Base-by-base conservation (phyloP, 1,140 invertebrate species). In the Lerema accius region DNA sequence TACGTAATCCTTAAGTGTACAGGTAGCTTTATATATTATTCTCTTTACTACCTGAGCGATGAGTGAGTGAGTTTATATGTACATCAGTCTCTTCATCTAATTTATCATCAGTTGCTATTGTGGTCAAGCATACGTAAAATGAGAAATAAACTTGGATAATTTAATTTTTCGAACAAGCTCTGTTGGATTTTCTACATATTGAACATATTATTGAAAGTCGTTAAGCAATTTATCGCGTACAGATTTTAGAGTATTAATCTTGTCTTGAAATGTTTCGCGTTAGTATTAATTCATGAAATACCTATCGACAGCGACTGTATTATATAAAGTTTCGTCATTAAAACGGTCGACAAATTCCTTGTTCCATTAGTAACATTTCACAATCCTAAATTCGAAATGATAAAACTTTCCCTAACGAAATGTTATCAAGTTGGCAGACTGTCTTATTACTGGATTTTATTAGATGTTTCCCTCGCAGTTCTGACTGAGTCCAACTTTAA, bases 361-460 rank as follows among this genome's bases (percentile, higher is more conserved):
- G 9, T 46, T 46, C 43, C 43, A 23, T 46, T 46, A 46, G 14
- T 45, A 1, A 46, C 9, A 46, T 17, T 11, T 26, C 10, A 11
- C 43, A 46, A 5, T 46, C 16, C 43, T n/a, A 46, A 46, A 46
- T 46, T 45, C 42, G 15, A 45, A 19, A 45, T 19, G 43, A 46
- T 17, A 19, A 46, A 55, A 23, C 45, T 60, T 49, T 23, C 17
- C 45, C 16, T 37, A 11, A 46, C 59, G 37, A 42, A 74, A 73
- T 71, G 53, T 60, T 15, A 67, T 67, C 67, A 67, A 64, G 63
- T 63, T 58, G 55, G 65, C 56, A 46, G 62, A 26, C 32, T n/a
- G 53, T 61, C 62, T 63, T 70, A 70, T 69, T 67, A 63, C 67
- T 49, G 45, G 43, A 63, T 62, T 49, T 67, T 71, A 69, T 68